Base-by-base conservation (phyloP, 1,140 invertebrate species). In the Drosophila bocki region DNA sequence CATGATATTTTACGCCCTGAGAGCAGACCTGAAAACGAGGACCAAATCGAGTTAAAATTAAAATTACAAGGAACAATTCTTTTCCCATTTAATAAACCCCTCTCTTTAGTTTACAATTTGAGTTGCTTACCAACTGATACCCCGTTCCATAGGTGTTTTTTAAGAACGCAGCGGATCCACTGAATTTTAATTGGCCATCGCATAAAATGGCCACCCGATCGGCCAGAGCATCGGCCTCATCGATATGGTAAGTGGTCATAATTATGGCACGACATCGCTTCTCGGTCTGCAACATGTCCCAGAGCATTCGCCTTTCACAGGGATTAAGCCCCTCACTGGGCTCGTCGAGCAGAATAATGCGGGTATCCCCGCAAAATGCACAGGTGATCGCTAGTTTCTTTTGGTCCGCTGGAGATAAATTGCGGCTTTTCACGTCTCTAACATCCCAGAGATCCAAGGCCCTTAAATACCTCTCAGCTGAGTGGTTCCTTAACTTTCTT, bases 171-270 rank as follows among this genome's bases (percentile, higher is more conserved):
- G 60, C n/a, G 12, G 60, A 54, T 8, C 48, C 67, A 54, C 64
- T 54, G 26, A 64, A 70, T 29, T 54, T 26, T 3, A 64, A 17
- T 17, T 41, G n/a, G 0, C 60, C 68, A 17, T 48, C 33, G 48
- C 50, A 67, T 56, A 71, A 12, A 17, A 65, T 65, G 11, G 41
- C 68, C 32, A 65, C 39, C 11, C 68, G 61, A 32, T 71, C 61
- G 12, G 50, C 68, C 39, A 65, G 17, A 39, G 32, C 15, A 33
- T 71, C 61, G 5, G 67, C 50, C 48, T 64, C 61, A 15, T 71
- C 61, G 8, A 71, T 65, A 8, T 70, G 67, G 8, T 64, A 64
- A 15, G 60, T 70, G 11, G 67, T 54, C 12, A 70, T n/a, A 29
- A 70, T 65, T 8, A 70, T 32, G 50, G 67, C 47, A 13, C 67